Evolutionary conservation across 2,888 invertebrate genomes (phyloP).

Genomic region (Lasioglossum villosulum): DNA sequence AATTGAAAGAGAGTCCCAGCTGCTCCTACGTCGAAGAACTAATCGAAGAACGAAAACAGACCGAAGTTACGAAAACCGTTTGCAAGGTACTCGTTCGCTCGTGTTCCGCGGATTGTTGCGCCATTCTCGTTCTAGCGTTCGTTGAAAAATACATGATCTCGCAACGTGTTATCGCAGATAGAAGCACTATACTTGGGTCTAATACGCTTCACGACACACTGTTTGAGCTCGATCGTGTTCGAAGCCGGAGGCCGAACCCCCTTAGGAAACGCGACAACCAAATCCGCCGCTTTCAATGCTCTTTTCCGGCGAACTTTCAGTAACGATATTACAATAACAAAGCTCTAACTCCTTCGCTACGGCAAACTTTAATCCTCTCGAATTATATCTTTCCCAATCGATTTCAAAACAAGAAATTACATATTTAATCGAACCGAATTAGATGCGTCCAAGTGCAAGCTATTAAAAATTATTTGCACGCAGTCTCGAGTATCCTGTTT

Average conservation of each 20-base stretch:
- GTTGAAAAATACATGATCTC: constrained; percentile 1
- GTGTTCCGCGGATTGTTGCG: background rate
- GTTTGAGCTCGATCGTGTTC: constrained; percentile 72
- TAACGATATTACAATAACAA: constrained; percentile 52
- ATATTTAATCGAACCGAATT: background rate
- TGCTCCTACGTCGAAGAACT: background rate
- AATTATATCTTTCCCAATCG: background rate
- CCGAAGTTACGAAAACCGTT: background rate
- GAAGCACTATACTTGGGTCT: constrained; percentile 69
- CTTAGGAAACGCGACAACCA: constrained; percentile 66
- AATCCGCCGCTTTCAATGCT: constrained; percentile 71
- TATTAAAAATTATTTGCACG: background rate
- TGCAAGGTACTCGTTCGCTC: constrained; percentile 25
- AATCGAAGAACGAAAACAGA: background rate
- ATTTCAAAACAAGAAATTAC: background rate
- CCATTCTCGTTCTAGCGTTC: background rate
- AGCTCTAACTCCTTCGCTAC: background rate
- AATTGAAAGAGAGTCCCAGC: constrained; percentile 24
- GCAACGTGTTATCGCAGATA: constrained; percentile 55
- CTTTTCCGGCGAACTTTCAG: constrained; percentile 75
- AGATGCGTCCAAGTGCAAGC: background rate
- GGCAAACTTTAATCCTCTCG: background rate
- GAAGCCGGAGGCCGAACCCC: constrained; percentile 72
- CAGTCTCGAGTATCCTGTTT: background rate
- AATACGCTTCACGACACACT: constrained; percentile 74